A percentile compares a stretch with the other conserved stretches of the same genome.
These are phyloP conservation scores for Folsomia manolachei DNA, from an alignment of 2,888 invertebrate species.

Conservation along the genomic window DNA sequence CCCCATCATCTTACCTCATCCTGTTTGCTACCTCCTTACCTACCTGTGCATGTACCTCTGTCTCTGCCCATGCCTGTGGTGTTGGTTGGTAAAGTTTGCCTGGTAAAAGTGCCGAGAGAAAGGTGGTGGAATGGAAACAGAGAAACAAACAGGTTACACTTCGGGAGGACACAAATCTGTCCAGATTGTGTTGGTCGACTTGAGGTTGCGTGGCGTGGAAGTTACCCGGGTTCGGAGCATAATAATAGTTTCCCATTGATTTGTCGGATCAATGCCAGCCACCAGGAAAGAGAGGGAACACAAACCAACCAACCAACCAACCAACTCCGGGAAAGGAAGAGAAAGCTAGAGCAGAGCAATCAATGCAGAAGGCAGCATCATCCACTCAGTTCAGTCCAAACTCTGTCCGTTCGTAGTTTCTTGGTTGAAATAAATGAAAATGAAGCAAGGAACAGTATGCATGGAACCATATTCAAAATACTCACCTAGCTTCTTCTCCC, in stretches of 20 bases:
- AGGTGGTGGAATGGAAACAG: background rate
- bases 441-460: too few relatives aligned
- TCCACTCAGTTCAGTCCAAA: too few relatives aligned
- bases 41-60: slow-evolving; percentile 19
- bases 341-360: background rate
- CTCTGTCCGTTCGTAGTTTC: too few relatives aligned
- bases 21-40: too few relatives aligned
- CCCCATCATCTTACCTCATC: too few relatives aligned
- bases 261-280: background rate
- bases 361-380: background rate
- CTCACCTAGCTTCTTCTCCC: too few relatives aligned
- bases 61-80: slow-evolving; percentile 23
- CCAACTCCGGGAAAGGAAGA: background rate
- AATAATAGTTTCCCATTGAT: background rate
- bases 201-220: background rate
- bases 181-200: background rate
- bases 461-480: too few relatives aligned
- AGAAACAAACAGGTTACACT: slow-evolving; percentile 3
- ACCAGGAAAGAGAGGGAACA: background rate
- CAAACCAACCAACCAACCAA: too few relatives aligned
- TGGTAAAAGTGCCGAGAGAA: background rate
- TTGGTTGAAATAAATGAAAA: too few relatives aligned
- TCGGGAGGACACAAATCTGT: background rate
- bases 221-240: background rate
- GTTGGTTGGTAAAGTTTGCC: slow-evolving; percentile 1